Evolutionary conservation across 92 coral and sea anemone genomes (phyloP).

Genomic region (Heteractis magnifica): DNA sequence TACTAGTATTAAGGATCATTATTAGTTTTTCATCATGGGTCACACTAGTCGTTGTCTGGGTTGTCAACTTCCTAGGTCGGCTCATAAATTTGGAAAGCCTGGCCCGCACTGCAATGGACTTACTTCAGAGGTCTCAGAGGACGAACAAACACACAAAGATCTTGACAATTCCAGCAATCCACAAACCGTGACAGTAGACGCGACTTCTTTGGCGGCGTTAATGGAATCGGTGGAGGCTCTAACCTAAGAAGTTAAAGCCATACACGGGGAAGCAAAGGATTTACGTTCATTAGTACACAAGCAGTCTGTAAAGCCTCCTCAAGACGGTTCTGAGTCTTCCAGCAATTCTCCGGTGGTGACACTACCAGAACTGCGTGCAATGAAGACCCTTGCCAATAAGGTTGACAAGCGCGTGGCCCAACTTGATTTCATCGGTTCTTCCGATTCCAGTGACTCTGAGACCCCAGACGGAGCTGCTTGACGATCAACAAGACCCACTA

Average conservation of each 20-base stretch:
- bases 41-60: slow-evolving; percentile 29
- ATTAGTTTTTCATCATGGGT: slow-evolving; percentile 10
- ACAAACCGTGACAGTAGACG: background rate
- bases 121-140: background rate
- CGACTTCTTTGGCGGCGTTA: background rate
- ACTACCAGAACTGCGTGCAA: slow-evolving; percentile 28
- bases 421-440: slow-evolving; percentile 25
- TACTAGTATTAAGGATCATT: too few species aligned
- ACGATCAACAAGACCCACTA: background rate
- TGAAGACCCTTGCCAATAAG: slow-evolving; percentile 9
- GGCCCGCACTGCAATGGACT: slow-evolving; percentile 22
- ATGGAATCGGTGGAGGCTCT: slow-evolving; percentile 7
- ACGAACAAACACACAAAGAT: background rate
- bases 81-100: slow-evolving; percentile 14
- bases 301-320: background rate
- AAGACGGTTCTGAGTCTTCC: background rate
- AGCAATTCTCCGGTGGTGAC: background rate
- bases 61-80: slow-evolving; percentile 6
- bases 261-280: slow-evolving; percentile 8
- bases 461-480: background rate
- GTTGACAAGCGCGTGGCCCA: slow-evolving; percentile 31
- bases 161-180: background rate
- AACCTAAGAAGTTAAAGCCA: slow-evolving; percentile 16
- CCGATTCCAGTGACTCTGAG: slow-evolving; percentile 8
- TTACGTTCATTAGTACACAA: slow-evolving; percentile 16